Percentiles rank a stretch among this genome's conserved stretches.
Evolutionary conservation across 2,797 vertebrate genomes (phyloP).

Genomic region (Parotocinclus haroldoi): DNA sequence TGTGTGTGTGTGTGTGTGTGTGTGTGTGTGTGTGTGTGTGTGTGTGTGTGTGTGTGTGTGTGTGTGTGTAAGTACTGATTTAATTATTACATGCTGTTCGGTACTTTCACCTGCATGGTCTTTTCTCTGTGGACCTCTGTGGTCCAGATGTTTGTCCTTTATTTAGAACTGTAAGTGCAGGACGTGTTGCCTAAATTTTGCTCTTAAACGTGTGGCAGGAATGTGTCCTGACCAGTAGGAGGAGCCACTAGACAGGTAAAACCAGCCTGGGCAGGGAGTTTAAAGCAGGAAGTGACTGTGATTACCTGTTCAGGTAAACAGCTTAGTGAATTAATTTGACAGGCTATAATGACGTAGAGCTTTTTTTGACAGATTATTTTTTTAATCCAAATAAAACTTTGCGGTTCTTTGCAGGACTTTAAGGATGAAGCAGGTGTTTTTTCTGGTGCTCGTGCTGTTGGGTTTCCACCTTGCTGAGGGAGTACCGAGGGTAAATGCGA

Average conservation of each 20-base stretch:
- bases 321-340: background rate
- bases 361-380: background rate
- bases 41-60: too few species aligned
- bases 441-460: background rate
- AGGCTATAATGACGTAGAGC: background rate
- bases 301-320: background rate
- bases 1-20: too few species aligned
- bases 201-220: background rate
- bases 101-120: too few species aligned
- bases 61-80: too few species aligned
- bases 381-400: background rate
- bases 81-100: too few species aligned
- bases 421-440: slow-evolving; percentile 4
- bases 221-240: background rate
- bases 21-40: too few species aligned
- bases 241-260: slow-evolving; percentile 5
- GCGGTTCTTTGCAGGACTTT: too few species aligned
- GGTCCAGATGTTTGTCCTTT: too few species aligned
- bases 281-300: slow-evolving; percentile 6
- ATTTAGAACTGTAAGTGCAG: too few species aligned
- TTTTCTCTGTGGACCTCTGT: too few species aligned
- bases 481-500: slow-evolving; percentile 10
- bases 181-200: too few species aligned
- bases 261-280: background rate
- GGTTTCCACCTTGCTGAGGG: slow-evolving; percentile 13